Conservation (phyloP, 2,888 invertebrate genomes). For the Ligdia adustata region DNA sequence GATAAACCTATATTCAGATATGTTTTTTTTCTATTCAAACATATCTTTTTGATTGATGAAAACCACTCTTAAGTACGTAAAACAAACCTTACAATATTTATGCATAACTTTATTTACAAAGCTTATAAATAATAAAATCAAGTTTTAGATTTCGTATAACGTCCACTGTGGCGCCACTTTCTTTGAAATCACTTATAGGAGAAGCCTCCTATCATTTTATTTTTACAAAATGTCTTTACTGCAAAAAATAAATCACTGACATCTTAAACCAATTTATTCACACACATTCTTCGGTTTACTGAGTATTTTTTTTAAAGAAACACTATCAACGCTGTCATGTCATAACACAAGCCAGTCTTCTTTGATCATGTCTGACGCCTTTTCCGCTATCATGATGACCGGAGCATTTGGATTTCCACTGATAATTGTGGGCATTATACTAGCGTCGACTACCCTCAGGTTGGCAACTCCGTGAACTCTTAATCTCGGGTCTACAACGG, state of each 20-base stretch:
- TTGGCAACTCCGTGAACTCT: constrained; percentile 91
- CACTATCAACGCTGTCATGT: constrained; percentile 68
- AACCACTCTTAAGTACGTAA: constrained; percentile 1
- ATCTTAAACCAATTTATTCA: neutral
- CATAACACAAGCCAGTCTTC: constrained; percentile 90
- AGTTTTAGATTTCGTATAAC: neutral
- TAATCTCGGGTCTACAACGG: constrained; percentile 91
- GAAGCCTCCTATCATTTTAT: neutral
- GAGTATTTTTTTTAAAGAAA: constrained; percentile 29
- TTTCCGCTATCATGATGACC: constrained; percentile 95
- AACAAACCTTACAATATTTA: constrained; percentile 3
- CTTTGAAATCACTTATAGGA: neutral
- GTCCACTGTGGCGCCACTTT: neutral
- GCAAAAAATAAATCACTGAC: neutral
- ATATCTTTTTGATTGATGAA: too few relatives aligned
- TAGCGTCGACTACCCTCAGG: constrained; percentile 92
- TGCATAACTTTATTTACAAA: constrained; percentile 34
- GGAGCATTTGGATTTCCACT: constrained; percentile 96
- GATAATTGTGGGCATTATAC: constrained; percentile 94
- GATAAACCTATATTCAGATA: too few relatives aligned
- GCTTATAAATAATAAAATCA: constrained; percentile 28
- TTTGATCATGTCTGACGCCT: constrained; percentile 94
- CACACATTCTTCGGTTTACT: neutral
- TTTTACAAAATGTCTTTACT: neutral
- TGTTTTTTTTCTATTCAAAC: too few relatives aligned